phyloP scores from a whole-genome alignment of 2,888 invertebrate species.

The Acronicta alni region DNA sequence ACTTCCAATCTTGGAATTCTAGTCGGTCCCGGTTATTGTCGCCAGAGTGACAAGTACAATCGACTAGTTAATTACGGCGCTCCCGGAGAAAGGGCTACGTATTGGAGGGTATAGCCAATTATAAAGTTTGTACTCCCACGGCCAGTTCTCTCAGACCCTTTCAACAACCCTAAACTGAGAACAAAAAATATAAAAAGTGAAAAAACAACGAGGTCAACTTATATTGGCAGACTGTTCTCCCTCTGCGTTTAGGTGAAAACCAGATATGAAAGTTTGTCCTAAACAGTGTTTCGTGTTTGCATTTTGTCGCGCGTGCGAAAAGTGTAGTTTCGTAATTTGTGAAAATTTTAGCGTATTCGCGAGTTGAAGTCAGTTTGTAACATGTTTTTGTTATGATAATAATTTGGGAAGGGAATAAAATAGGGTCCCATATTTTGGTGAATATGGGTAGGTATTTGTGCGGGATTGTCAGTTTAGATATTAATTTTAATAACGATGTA shows the following conservation, averaged over 20 bases:
- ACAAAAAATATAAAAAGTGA: conserved; percentile 22
- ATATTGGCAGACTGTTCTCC: conserved; percentile 60
- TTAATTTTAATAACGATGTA: conserved; percentile 2
- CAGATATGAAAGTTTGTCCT: conserved; percentile 81
- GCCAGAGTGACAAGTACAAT: conserved; percentile 64
- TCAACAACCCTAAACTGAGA: conserved; percentile 21
- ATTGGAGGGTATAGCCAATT: conserved; percentile 84
- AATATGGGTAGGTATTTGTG: conserved; percentile 28
- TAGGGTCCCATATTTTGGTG: conserved; percentile 35
- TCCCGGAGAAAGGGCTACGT: conserved; percentile 71
- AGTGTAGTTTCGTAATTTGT: conserved; percentile 66
- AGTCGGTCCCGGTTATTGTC: conserved; percentile 53
- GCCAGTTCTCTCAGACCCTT: conserved; percentile 64
- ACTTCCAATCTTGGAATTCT: conserved; percentile 30
- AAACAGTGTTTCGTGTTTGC: conserved; percentile 70
- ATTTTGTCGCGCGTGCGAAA: conserved; percentile 67
- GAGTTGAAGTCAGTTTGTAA: conserved; percentile 55
- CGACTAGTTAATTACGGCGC: conserved; percentile 79
- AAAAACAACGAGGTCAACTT: conserved; percentile 57
- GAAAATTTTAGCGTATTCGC: conserved; percentile 49
- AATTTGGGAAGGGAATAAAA: conserved; percentile 34
- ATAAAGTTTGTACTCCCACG: conserved; percentile 79
- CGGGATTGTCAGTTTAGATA: conserved; percentile 24
- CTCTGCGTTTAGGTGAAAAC: conserved; percentile 78
- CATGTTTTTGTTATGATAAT: conserved; percentile 59